These are phyloP conservation scores for Zeugodacus cucurbitae DNA, from an alignment of 1,140 invertebrate species.

Conservation along the genomic window DNA sequence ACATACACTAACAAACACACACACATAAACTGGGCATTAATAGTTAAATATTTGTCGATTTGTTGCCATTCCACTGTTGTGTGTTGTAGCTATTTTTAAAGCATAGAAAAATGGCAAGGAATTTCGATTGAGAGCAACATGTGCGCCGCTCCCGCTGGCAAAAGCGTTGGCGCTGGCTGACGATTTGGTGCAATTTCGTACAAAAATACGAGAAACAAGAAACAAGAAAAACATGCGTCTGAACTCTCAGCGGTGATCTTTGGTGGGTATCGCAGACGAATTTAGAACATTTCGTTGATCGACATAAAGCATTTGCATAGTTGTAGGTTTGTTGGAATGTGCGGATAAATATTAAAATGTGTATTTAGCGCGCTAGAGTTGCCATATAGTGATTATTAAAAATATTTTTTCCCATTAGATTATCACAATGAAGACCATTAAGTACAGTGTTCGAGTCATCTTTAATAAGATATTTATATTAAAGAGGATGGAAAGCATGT, in stretches of 20 bases:
- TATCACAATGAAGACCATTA: too few species aligned
- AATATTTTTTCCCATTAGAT: neutral
- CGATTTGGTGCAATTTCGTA: neutral
- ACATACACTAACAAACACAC: neutral
- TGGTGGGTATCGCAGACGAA: neutral
- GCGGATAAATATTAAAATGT: neutral
- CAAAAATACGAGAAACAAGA: neutral
- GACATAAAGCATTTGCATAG: neutral
- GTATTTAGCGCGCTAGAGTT: neutral
- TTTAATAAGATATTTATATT: too few species aligned
- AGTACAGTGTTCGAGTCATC: too few species aligned
- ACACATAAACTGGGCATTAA: neutral
- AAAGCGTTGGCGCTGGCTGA: neutral
- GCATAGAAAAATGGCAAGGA: constrained; percentile 11
- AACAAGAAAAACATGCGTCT: neutral
- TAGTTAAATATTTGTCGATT: neutral
- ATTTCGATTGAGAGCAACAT: constrained; percentile 27
- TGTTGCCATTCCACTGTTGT: neutral
- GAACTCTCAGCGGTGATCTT: neutral
- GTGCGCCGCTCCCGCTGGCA: neutral
- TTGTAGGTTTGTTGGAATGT: neutral
- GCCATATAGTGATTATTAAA: neutral
- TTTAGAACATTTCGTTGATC: constrained; percentile 27
- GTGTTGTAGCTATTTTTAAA: neutral
- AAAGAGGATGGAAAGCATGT: too few species aligned